Evolutionary conservation across 2,888 invertebrate species (phyloP).

Genomic region (Anaspis maculata): DNA sequence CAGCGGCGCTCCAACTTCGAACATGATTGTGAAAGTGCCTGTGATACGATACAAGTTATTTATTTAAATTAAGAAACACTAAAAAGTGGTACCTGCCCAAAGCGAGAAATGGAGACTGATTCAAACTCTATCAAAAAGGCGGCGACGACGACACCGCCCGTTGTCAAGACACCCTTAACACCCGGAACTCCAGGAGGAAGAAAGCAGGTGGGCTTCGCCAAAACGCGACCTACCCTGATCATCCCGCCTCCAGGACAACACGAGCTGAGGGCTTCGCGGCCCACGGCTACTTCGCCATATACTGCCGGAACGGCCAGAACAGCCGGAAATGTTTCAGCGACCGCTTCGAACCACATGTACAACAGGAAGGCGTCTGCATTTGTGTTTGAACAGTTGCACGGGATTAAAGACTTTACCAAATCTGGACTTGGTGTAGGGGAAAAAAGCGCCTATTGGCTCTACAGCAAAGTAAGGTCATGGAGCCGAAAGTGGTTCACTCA

Average conservation of each 20-base stretch:
- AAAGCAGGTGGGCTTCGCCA: constrained; percentile 27
- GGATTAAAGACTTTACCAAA: constrained; percentile 71
- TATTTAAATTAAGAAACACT: not conserved
- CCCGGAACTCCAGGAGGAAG: constrained; percentile 2
- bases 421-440: constrained; percentile 78
- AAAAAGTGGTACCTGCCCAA: constrained; percentile 2
- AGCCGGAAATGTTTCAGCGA: constrained; percentile 5
- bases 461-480: constrained; percentile 66
- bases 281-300: not conserved
- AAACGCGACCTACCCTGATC: constrained; percentile 27
- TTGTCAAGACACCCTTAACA: constrained; percentile 5
- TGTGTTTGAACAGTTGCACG: constrained; percentile 72
- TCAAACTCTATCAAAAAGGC: constrained; percentile 14
- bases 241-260: constrained; percentile 27
- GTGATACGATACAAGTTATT: too few relatives aligned
- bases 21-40: too few relatives aligned
- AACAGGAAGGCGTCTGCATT: constrained; percentile 66
- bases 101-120: constrained; percentile 8
- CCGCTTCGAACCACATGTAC: constrained; percentile 41
- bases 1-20: too few relatives aligned
- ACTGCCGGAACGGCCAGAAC: not conserved
- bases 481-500: constrained; percentile 86
- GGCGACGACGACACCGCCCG: constrained; percentile 2
- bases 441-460: constrained; percentile 71
- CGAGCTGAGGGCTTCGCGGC: not conserved